A percentile compares a stretch with the other conserved stretches of the same genome.
Conservation (phyloP, 2,888 invertebrate genomes). For the Rhagonycha fulva region DNA sequence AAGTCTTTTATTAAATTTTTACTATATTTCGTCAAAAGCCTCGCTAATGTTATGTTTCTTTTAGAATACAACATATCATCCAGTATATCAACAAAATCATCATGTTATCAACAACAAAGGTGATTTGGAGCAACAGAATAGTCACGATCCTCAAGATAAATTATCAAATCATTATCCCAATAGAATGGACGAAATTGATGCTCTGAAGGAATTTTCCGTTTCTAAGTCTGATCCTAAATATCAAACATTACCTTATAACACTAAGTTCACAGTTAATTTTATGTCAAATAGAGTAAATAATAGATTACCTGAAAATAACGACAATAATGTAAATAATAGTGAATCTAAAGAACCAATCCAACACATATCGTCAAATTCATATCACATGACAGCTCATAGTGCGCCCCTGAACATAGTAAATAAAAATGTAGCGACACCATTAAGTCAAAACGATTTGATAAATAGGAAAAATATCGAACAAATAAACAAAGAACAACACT, state of each 20-base stretch:
- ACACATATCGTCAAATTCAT: conserved; percentile 42
- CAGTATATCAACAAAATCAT: conserved; percentile 48
- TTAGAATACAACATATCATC: conserved; percentile 53
- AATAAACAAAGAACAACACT: conserved; percentile 13
- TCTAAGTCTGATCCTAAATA: conserved; percentile 89
- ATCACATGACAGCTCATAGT: conserved; percentile 61
- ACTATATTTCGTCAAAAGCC: neutral
- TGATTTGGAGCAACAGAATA: conserved; percentile 41
- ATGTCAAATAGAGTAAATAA: conserved; percentile 48
- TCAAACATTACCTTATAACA: conserved; percentile 89
- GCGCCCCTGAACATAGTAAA: conserved; percentile 63
- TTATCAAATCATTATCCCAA: conserved; percentile 38
- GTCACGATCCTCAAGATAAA: conserved; percentile 45
- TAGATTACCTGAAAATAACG: conserved; percentile 25
- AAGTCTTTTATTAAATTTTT: neutral
- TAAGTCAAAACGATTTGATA: conserved; percentile 57
- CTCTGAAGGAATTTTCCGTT: conserved; percentile 71
- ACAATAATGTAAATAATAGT: conserved; percentile 31
- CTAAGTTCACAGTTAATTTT: conserved; percentile 75
- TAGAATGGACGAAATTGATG: conserved; percentile 53
- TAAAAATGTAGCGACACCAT: conserved; percentile 68
- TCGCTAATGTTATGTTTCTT: conserved; percentile 2
- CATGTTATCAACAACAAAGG: conserved; percentile 46
- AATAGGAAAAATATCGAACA: conserved; percentile 15
- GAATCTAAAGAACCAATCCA: conserved; percentile 32